Evolutionary conservation across 2,888 invertebrate genomes (phyloP), one percentile per base, ranked within the genome.

Genomic region (Napeogenes inachia): DNA sequence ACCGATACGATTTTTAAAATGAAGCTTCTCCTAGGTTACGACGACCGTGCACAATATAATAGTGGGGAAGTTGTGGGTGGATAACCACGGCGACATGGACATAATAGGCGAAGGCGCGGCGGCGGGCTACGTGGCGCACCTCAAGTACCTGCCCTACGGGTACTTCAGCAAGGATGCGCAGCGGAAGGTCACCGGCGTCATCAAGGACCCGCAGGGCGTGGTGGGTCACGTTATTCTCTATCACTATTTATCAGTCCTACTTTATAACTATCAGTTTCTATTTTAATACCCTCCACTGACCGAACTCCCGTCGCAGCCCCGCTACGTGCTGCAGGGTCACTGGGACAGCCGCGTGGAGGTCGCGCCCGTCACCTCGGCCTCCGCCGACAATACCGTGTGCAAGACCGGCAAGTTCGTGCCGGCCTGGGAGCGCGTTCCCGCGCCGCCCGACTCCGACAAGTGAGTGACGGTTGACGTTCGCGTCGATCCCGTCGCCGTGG

Each of bases 11-110:
- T 35, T 5, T 35, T 35, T 35, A 5, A 35, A 21, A 4, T 35
- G 4, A 35, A 5, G 4, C 35, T 4, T 32, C 50, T 56, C 21
- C 1, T 45, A 92, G 92, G 95, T 99, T 59, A 99, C 98, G 32
- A 99, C 99, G 32, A 99, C 99, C 4, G 98, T 99, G 58, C 99
- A 99, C 92, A 99, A 99, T 87, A 99, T 99, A 76, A 99, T 99
- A 75, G 99, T 99, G 63, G 99, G 99, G 70, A 98, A 97, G 87
- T 92, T 99, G 73, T 99, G 99, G 99, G 98, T 99, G 64, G 99
- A 99, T 91, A 98, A 99, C 88, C 98, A 99, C 82, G 99, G 99
- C 55, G 99, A 99, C 82, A 99, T 98, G 97, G 98, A 99, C 85
- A 99, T 99, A 69, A 92, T 94, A 64, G 94, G 94, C 66, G 92